These are phyloP conservation scores for Girardinus metallicus DNA, from an alignment of 2,797 vertebrate species.

Conservation along the genomic window DNA sequence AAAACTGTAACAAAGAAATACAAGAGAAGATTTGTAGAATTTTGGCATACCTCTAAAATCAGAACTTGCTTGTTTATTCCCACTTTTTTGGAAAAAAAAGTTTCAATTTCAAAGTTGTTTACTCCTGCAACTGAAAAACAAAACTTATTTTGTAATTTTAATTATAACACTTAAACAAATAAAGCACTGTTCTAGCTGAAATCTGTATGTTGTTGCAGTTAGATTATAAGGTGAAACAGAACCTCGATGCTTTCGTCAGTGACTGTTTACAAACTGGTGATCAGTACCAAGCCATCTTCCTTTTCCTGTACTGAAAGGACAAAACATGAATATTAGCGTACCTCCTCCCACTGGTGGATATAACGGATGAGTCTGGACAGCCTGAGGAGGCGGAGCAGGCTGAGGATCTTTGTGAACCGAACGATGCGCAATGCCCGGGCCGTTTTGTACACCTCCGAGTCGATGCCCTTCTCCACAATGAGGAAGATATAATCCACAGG, in stretches of 20 bases:
- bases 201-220: neutral
- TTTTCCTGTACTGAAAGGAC: neutral
- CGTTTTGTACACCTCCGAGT: constrained; percentile 97
- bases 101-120: neutral
- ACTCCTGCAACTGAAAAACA: neutral
- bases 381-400: constrained; percentile 90
- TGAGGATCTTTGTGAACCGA: constrained; percentile 97
- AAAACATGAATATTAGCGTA: constrained; percentile 60
- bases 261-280: neutral
- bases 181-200: neutral
- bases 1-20: neutral
- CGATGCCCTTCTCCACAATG: constrained; percentile 97
- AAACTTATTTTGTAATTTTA: neutral
- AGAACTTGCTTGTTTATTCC: neutral
- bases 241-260: neutral
- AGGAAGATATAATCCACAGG: constrained; percentile 99
- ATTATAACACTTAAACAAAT: neutral
- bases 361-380: constrained; percentile 95
- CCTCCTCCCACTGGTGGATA: constrained; percentile 98
- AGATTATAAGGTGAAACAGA: neutral
- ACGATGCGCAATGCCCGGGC: constrained; percentile 95
- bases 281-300: neutral
- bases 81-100: neutral
- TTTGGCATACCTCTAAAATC: neutral
- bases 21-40: neutral